Evolutionary conservation across 2,888 invertebrate genomes (phyloP), one percentile per base, ranked within the genome.

Genomic region (Petrophora chlorosata): DNA sequence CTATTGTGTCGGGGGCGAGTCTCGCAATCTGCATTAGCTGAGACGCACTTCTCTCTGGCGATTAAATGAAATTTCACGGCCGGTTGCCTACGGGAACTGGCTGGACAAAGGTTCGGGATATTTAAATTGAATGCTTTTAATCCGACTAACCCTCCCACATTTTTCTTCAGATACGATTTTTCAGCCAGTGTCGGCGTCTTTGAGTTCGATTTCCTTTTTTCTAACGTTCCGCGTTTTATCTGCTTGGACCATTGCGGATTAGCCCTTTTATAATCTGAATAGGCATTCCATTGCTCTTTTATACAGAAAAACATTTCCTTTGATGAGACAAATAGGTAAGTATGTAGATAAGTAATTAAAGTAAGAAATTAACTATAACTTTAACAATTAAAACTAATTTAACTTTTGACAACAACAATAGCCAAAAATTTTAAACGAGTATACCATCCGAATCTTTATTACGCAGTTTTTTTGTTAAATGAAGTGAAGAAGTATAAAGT

Each of bases 11-110:
- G 69, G 65, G 79, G 79, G 81, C 65, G 73, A 78, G 73, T 63
- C 73, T 77, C 80, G 80, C 85, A 85, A 86, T 87, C 87, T 87
- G 87, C 87, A 87, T 88, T 87, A 88, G 84, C 76, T 69, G 76
- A 77, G 86, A 84, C 86, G 86, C 87, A 87, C 86, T 85, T 80
- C 83, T 85, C 83, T 80, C 76, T 70, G 63, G 69, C 85, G 85
- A 86, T 87, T 87, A 87, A 87, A 87, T 87, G 85, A 87, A 86
- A 86, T 87, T 86, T 87, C 85, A 87, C 79, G 85, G 82, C 73
- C 78, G 78, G 83, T 73, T 83, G 82, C 85, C 79, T 79, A 69
- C 80, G 73, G 79, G 74, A 82, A 74, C 80, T 76, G 76, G 67
- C 81, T 76, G 86, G 87, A 86, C 86, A 85, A 86, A 86, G 84